Evolutionary conservation across 2,797 vertebrate genomes (phyloP).

Genomic region (Spinus olivaceus): DNA sequence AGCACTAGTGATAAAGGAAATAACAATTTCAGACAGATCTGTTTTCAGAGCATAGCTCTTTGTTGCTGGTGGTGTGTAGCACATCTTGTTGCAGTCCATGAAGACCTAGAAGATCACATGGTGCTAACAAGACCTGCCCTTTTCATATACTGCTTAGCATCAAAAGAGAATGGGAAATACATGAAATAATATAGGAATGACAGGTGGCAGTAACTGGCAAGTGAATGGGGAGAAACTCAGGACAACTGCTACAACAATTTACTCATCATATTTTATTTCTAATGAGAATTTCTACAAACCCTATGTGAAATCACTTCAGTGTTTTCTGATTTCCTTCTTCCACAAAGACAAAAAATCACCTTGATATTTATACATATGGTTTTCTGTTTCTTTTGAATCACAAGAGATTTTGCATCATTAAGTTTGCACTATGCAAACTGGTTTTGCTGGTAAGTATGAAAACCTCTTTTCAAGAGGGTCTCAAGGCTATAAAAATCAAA

Average conservation of each 20-base stretch:
- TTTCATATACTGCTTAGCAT: neutral
- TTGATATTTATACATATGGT: neutral
- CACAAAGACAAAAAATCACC: neutral
- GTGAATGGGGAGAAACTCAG: neutral
- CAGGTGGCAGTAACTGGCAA: neutral
- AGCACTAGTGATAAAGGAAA: neutral
- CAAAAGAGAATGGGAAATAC: neutral
- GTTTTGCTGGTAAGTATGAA: neutral
- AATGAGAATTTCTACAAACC: neutral
- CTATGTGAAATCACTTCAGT: neutral
- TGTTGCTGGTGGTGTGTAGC: neutral
- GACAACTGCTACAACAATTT: neutral
- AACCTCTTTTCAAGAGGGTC: neutral
- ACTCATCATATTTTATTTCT: neutral
- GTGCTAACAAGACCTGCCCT: neutral
- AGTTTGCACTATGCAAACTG: neutral
- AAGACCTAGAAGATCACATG: neutral
- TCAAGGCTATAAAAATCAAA: neutral
- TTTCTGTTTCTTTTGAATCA: neutral
- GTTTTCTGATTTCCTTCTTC: neutral
- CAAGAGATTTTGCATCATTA: neutral
- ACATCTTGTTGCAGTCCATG: rapidly evolving
- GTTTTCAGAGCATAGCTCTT: neutral
- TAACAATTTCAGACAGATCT: neutral
- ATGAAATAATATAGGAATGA: neutral